Percentiles rank a stretch among this genome's conserved stretches.
These are phyloP conservation scores for Cheirogaleus major DNA, from an alignment of 2,797 vertebrate genomes.

Conservation along the genomic window DNA sequence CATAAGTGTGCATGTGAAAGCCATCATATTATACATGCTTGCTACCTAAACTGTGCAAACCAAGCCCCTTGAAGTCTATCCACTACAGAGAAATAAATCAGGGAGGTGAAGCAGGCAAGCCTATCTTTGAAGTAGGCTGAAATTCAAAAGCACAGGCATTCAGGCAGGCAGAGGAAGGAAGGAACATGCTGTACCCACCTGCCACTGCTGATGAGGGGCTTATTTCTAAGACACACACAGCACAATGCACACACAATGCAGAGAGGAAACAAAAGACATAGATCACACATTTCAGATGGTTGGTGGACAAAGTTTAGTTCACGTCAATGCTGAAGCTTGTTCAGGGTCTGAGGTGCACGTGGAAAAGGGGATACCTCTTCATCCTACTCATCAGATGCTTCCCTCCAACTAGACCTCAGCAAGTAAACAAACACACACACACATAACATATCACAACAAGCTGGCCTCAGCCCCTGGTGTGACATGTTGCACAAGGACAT, in stretches of 20 bases:
- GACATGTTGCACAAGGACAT: constrained; percentile 5
- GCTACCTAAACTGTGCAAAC: neutral
- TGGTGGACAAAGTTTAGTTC: constrained; percentile 73
- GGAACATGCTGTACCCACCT: constrained; percentile 83
- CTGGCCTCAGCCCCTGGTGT: neutral
- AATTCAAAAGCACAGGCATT: constrained; percentile 64
- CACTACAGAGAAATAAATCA: neutral
- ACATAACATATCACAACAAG: neutral
- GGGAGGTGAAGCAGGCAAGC: constrained; percentile 61
- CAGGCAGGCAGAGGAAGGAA: constrained; percentile 81
- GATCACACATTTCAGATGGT: constrained; percentile 84
- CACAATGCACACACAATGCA: constrained; percentile 81
- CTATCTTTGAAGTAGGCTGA: constrained; percentile 53
- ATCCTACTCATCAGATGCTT: neutral
- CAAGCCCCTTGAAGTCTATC: neutral
- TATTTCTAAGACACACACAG: constrained; percentile 85
- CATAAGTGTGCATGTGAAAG: neutral
- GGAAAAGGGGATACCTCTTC: neutral
- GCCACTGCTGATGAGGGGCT: constrained; percentile 81
- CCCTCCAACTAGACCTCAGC: constrained; percentile 23
- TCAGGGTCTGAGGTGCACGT: constrained; percentile 30
- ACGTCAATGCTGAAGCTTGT: constrained; percentile 57
- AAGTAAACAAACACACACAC: constrained; percentile 24
- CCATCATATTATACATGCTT: neutral
- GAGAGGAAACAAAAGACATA: constrained; percentile 80